A percentile compares a stretch with the other conserved stretches of the same genome.
phyloP scores from a whole-genome alignment of 2,888 invertebrate genomes.

The Drosophila formosana region DNA sequence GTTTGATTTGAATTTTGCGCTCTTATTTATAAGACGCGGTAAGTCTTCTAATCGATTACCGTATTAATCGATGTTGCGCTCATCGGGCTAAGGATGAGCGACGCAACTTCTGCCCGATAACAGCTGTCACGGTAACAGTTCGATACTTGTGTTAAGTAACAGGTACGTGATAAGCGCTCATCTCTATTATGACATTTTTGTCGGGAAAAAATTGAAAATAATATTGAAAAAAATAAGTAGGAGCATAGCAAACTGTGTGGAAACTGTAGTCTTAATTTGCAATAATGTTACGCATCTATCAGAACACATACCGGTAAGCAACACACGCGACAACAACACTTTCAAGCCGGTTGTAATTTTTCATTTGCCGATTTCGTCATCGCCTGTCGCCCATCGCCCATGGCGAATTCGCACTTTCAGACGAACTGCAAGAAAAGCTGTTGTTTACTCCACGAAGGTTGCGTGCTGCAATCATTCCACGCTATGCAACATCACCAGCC shows the following conservation, averaged over 20 bases:
- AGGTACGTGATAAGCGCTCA: slow-evolving; percentile 40
- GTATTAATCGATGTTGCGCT: background rate
- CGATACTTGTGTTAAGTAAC: slow-evolving; percentile 49
- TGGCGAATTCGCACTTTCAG: slow-evolving; percentile 45
- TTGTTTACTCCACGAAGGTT: slow-evolving; percentile 80
- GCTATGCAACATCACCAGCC: slow-evolving; percentile 71
- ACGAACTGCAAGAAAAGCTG: slow-evolving; percentile 72
- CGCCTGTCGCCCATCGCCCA: slow-evolving; percentile 31
- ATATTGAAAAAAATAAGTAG: slow-evolving; percentile 31
- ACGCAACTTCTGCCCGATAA: background rate
- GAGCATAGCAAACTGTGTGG: slow-evolving; percentile 48
- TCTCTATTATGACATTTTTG: slow-evolving; percentile 60
- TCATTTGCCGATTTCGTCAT: slow-evolving; percentile 71
- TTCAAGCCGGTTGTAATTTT: slow-evolving; percentile 33
- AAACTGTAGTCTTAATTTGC: slow-evolving; percentile 48
- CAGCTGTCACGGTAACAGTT: slow-evolving; percentile 22
- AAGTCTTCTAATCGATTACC: slow-evolving; percentile 13
- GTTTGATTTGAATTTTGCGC: slow-evolving; percentile 23
- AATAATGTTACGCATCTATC: slow-evolving; percentile 76
- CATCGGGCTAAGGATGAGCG: background rate
- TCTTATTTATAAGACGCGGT: background rate
- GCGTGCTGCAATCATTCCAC: slow-evolving; percentile 81
- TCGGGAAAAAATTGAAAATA: slow-evolving; percentile 51
- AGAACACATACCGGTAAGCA: slow-evolving; percentile 71
- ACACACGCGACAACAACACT: background rate